These are phyloP conservation scores for Rhynchonycteris naso DNA, from an alignment of 2,797 vertebrate genomes.

Conservation along the genomic window DNA sequence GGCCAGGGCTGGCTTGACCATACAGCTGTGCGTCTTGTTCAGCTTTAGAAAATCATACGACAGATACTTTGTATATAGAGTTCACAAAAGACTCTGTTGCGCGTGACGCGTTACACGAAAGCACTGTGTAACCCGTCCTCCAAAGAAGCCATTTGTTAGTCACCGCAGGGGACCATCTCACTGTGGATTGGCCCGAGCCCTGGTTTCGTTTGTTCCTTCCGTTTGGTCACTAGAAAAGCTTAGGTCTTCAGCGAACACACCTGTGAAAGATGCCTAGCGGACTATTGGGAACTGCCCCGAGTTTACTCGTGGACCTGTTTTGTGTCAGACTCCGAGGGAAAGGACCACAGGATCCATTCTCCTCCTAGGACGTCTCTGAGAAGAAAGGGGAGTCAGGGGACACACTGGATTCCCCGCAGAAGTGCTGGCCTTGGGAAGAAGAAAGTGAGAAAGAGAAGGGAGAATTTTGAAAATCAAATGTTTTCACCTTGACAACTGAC, in stretches of 20 bases:
- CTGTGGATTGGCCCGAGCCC: not conserved
- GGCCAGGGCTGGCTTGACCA: not conserved
- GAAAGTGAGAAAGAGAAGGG: conserved; percentile 2
- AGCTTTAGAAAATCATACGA: not conserved
- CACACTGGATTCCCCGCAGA: conserved; percentile 1
- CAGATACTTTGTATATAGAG: not conserved
- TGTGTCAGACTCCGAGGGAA: not conserved
- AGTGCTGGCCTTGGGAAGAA: not conserved
- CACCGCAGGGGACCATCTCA: not conserved
- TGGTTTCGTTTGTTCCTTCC: not conserved
- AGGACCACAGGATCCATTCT: not conserved
- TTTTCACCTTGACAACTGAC: conserved; percentile 48
- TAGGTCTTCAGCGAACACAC: not conserved
- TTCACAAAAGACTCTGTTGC: conserved; percentile 9
- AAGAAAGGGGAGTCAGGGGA: not conserved
- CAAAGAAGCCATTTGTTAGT: not conserved
- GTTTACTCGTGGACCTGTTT: not conserved
- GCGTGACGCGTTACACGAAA: not conserved
- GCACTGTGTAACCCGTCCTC: not conserved
- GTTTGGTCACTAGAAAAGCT: not conserved
- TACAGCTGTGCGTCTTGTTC: not conserved
- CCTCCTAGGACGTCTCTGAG: not conserved
- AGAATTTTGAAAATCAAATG: conserved; percentile 10
- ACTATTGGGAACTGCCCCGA: not conserved
- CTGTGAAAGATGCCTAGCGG: not conserved